Percentiles rank a stretch among this genome's conserved stretches.
Evolutionary conservation across 2,888 invertebrate genomes (phyloP).

Genomic region (Falcaria lacertinaria): DNA sequence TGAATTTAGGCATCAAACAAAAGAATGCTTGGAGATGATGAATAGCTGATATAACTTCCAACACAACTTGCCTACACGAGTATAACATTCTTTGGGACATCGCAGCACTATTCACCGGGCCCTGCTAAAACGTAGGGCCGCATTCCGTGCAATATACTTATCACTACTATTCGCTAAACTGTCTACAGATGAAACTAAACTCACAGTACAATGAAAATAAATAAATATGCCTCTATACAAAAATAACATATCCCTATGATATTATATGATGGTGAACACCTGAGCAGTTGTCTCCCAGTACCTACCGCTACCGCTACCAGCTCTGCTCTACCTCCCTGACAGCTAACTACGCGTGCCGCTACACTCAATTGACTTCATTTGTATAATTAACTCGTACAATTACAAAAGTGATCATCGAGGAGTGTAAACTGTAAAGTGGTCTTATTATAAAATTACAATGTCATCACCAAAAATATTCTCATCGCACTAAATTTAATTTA

Average conservation of each 20-base stretch:
- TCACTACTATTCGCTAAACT: constrained; percentile 65
- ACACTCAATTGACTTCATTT: constrained; percentile 58
- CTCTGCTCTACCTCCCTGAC: constrained; percentile 11
- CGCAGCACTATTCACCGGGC: constrained; percentile 66
- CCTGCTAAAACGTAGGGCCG: constrained; percentile 74
- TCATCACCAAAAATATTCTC: constrained; percentile 63
- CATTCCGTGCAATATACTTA: constrained; percentile 67
- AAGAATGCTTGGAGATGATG: constrained; percentile 9
- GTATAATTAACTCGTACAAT: constrained; percentile 63
- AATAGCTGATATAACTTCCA: constrained; percentile 27
- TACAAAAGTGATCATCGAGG: constrained; percentile 70
- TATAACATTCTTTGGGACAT: constrained; percentile 75
- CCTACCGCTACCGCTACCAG: constrained; percentile 20
- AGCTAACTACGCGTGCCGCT: constrained; percentile 19
- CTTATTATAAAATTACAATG: constrained; percentile 65
- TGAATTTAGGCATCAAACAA: constrained; percentile 26
- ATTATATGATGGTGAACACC: constrained; percentile 70
- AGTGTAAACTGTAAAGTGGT: constrained; percentile 63
- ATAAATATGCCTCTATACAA: constrained; percentile 78
- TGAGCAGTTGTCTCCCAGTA: constrained; percentile 45
- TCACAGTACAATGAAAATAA: constrained; percentile 66
- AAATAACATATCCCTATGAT: constrained; percentile 72
- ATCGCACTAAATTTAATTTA: constrained; percentile 38
- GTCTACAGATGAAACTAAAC: constrained; percentile 61
- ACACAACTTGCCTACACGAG: constrained; percentile 49